Base-by-base conservation (phyloP, 2,797 vertebrate genomes). In the Champsocephalus esox region DNA sequence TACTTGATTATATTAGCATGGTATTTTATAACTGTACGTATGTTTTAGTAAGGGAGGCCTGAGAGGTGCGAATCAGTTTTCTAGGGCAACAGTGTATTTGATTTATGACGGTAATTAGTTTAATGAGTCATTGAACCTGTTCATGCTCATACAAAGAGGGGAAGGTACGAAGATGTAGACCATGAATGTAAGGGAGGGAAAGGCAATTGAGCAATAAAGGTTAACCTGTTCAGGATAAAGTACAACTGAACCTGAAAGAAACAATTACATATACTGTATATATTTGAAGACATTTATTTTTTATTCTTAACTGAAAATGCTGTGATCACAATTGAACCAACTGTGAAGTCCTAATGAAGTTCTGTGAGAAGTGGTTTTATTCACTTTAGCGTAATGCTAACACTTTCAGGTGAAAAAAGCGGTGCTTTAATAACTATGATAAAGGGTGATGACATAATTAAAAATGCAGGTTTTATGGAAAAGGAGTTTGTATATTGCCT, bases 1-100 rank as follows among this genome's bases (percentile, higher is more conserved):
- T 46, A 83, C 24, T 59, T 88, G 83, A 89, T 88, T 86, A 86
- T 82, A 88, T 88, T 77, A 88, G 60, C 57, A 43, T 79, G 75
- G 87, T 86, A 64, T 79, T 82, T 89, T 88, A 85, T 88, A 86
- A 87, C 62, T 72, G 63, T 69, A 87, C 66, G 74, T 76, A 50
- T 87, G 66, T 79, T 80, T 62, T 41, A 64, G 62, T n/a, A 34
- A 52, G 44, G 63, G 66, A 49, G 51, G 62, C 21, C 60, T 68
- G 41, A 72, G 19, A 19, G 59, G 69, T 49, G 79, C 48, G 55
- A 72, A 80, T 77, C 69, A 76, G 73, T 86, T 82, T 87, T 87
- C 78, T 85, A 82, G 80, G 83, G 74, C 75, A 89, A 71, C 68
- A 34, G 21, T 60, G 77, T 89, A 72, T 72, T 81, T 71, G 69